These are phyloP conservation scores for Phalloptychus januarius DNA, from an alignment of 2,797 vertebrate genomes.

Conservation along the genomic window DNA sequence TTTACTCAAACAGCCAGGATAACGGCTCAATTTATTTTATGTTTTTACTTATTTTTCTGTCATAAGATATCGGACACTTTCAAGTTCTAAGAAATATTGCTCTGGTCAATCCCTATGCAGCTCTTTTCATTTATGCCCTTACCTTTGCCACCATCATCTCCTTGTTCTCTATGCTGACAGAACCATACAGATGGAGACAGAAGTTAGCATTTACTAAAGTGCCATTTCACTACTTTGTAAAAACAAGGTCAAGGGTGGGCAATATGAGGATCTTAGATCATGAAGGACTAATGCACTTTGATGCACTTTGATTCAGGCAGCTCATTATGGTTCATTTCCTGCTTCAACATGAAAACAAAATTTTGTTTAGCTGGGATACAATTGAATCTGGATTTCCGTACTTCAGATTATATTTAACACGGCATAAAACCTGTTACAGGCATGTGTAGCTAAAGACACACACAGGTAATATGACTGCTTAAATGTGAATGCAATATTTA, in stretches of 20 bases:
- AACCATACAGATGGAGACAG: background rate
- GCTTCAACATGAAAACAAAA: background rate
- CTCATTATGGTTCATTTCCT: too few species aligned
- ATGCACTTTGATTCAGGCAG: too few species aligned
- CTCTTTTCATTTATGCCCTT: background rate
- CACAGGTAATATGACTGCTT: background rate
- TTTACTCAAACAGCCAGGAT: background rate
- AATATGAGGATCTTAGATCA: background rate
- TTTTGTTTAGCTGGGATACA: background rate
- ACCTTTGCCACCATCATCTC: background rate
- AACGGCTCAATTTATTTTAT: background rate
- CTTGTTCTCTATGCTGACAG: background rate
- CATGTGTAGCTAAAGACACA: background rate
- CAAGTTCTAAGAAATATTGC: background rate
- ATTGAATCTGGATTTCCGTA: background rate
- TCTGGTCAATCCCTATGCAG: background rate
- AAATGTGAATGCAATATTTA: background rate
- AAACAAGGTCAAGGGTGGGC: background rate
- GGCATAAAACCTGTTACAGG: background rate
- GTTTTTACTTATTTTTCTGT: background rate
- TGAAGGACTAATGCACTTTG: background rate
- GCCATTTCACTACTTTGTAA: background rate
- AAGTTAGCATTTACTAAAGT: background rate
- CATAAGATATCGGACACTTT: background rate
- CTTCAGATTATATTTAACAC: background rate